Base-by-base conservation (phyloP, 2,888 invertebrate genomes). In the Eubasilissa splendida region DNA sequence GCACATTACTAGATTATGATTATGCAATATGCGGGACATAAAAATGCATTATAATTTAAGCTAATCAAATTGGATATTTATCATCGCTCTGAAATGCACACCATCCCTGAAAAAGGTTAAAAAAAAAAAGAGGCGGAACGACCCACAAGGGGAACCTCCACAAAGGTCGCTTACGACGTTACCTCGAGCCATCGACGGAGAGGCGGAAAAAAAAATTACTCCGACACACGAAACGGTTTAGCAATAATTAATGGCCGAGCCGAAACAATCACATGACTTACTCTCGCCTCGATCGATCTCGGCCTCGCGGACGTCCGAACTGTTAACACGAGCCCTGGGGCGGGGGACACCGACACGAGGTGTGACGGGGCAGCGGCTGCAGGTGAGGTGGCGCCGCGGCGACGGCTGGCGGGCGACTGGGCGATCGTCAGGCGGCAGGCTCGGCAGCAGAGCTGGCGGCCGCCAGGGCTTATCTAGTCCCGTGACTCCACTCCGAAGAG, bases 381-480 rank as follows among this genome's bases (percentile, higher is more conserved):
- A 9, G 59, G n/a, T 4, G 59, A 22, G 12, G 7, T 12, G 4
- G 59, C n/a, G 59, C 7, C 42, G 1, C 42, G 42, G 42, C 42
- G 22, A 22, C 12, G n/a, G 12, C 58, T 8, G 58, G n/a, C 73
- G 52, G 58, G 56, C n/a, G 54, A 58, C 59, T 56, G 56, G 14
- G 54, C 12, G 22, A 22, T 22, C 22, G 22, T 22, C 22, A 3
- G n/a, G 50, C 66, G 7, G 42, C 11, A 22, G 9, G 66, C 33
- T 11, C 22, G 14, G 58, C 58, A 31, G 63, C 22, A 5, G 22
- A 22, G 22, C 68, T 68, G n/a, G 12, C 52, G 8, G 14, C 52
- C n/a, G 70, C 12, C 14, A 7, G 22, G 59, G 8, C 50, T 75
- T 75, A 75, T 75, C 75, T 75, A 50, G 75, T 75, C 75, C 59